Conservation (phyloP, 1,140 invertebrate species). For the Aphidius gifuensis region DNA sequence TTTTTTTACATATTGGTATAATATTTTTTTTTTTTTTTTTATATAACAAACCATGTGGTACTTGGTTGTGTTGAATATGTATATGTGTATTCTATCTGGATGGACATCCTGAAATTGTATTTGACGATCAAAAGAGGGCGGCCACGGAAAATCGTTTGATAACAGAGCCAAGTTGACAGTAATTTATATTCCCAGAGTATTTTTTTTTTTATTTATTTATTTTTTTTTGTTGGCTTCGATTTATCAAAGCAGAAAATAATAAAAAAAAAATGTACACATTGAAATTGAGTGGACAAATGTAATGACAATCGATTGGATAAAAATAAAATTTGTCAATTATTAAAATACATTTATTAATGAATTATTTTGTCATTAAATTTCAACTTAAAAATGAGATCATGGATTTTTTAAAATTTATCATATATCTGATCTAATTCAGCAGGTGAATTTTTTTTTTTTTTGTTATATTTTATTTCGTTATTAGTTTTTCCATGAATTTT, state of each 20-base stretch:
- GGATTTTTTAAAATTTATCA: too few relatives aligned
- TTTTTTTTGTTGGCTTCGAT: constrained; percentile 20
- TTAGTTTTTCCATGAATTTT: too few relatives aligned
- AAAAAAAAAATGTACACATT: constrained; percentile 25
- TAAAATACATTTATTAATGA: too few relatives aligned
- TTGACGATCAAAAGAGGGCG: constrained; percentile 17
- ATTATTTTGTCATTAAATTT: too few relatives aligned
- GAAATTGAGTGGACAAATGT: background rate
- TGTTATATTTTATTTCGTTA: too few relatives aligned
- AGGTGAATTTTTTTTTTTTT: too few relatives aligned
- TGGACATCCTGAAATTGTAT: constrained; percentile 4
- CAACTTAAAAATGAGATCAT: too few relatives aligned
- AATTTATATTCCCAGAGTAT: constrained; percentile 33
- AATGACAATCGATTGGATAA: background rate
- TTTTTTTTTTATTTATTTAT: constrained; percentile 14
- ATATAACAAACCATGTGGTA: constrained; percentile 23
- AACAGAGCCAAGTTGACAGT: constrained; percentile 30
- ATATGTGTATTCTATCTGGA: background rate
- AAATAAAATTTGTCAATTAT: background rate
- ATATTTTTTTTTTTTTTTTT: constrained; percentile 26
- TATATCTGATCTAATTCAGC: too few relatives aligned
- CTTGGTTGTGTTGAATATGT: constrained; percentile 5
- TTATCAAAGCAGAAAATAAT: constrained; percentile 1
- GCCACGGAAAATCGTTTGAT: constrained; percentile 30
- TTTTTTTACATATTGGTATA: constrained; percentile 1